A percentile compares a stretch with the other conserved stretches of the same genome.
Evolutionary conservation across 1,140 invertebrate genomes (phyloP).

Genomic region (Bombus turneri): DNA sequence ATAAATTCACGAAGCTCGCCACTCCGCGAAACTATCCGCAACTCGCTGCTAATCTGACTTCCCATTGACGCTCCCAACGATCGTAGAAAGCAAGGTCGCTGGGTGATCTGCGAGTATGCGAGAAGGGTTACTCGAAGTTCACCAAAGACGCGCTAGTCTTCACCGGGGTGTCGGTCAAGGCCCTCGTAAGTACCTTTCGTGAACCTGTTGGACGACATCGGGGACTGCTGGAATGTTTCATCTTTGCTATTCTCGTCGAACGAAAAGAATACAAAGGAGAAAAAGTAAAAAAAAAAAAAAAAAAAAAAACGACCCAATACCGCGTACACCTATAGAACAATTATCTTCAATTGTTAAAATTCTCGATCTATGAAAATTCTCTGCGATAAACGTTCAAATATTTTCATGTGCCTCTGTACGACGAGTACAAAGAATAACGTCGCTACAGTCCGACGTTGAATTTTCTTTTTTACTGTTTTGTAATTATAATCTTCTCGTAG

Average conservation of each 20-base stretch:
- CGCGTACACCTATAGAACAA: too few relatives aligned
- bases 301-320: too few relatives aligned
- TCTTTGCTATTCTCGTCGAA: background rate
- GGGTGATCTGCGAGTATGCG: conserved; percentile 79
- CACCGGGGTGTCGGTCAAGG: conserved; percentile 83
- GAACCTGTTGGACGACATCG: conserved; percentile 50
- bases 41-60: conserved; percentile 60
- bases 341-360: too few relatives aligned
- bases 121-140: conserved; percentile 76
- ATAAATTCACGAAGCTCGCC: conserved; percentile 41
- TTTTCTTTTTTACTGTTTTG: too few relatives aligned
- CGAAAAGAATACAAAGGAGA: background rate
- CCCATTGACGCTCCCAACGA: conserved; percentile 54
- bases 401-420: too few relatives aligned
- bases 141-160: conserved; percentile 79
- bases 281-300: too few relatives aligned
- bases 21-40: conserved; percentile 37
- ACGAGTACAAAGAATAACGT: too few relatives aligned
- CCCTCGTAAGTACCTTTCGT: conserved; percentile 83
- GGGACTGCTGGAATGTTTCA: conserved; percentile 27
- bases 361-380: too few relatives aligned
- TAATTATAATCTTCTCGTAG: too few relatives aligned
- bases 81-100: conserved; percentile 81
- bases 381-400: too few relatives aligned
- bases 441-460: too few relatives aligned